Percentiles rank a stretch among this genome's conserved stretches.
Evolutionary conservation across 2,888 invertebrate genomes (phyloP).

Genomic region (Drosophila lutescens): DNA sequence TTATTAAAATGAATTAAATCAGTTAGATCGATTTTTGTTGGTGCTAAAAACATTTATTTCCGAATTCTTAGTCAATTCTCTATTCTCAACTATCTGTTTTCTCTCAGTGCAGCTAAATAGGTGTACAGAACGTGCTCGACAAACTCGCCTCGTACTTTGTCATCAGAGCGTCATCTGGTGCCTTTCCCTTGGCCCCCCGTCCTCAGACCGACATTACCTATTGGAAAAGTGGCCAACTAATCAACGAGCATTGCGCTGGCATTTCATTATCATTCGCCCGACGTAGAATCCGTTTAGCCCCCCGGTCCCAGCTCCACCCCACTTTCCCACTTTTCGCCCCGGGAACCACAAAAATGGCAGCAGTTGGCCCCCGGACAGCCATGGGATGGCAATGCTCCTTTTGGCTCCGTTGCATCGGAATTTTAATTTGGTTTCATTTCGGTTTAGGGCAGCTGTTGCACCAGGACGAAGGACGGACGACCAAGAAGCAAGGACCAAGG

Average conservation of each 20-base stretch:
- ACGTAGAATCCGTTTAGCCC: slow-evolving; percentile 40
- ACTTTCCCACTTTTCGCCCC: background rate
- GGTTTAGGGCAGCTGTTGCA: slow-evolving; percentile 65
- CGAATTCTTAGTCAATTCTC: too few relatives aligned
- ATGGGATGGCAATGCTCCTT: slow-evolving; percentile 5
- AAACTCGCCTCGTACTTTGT: slow-evolving; percentile 55
- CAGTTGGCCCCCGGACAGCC: slow-evolving; percentile 39
- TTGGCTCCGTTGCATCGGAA: slow-evolving; percentile 58
- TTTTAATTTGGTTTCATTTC: slow-evolving; percentile 74
- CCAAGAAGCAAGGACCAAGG: slow-evolving; percentile 26
- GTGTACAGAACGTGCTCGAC: slow-evolving; percentile 53
- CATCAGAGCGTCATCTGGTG: slow-evolving; percentile 55
- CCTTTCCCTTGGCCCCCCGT: too few relatives aligned
- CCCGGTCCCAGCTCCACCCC: background rate
- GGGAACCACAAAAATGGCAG: slow-evolving; percentile 41
- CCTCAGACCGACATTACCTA: slow-evolving; percentile 19
- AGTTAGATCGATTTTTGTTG: too few relatives aligned
- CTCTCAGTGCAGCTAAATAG: slow-evolving; percentile 54
- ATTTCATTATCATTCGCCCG: slow-evolving; percentile 56
- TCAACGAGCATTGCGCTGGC: slow-evolving; percentile 58
- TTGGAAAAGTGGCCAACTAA: slow-evolving; percentile 64
- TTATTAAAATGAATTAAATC: too few relatives aligned
- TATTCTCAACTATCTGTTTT: background rate
- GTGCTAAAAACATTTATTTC: too few relatives aligned
- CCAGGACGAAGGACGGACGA: background rate